These are phyloP conservation scores for Melierax canorus DNA, from an alignment of 2,113 vertebrate species.

Conservation along the genomic window DNA sequence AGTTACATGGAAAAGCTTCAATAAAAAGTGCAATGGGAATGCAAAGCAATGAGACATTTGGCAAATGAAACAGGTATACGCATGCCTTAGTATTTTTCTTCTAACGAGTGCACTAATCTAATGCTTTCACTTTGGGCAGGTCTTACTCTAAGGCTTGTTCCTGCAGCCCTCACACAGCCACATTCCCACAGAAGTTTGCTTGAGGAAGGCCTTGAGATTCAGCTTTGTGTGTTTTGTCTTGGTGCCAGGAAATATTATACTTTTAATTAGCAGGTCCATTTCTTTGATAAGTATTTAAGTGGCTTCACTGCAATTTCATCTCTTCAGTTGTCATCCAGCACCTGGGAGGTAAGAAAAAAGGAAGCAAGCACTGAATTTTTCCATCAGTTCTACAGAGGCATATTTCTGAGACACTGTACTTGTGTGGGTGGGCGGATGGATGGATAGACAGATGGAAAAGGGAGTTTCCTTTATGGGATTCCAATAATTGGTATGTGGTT, in stretches of 20 bases:
- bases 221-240: conserved; percentile 2
- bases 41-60: neutral
- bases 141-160: neutral
- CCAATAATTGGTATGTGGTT: conserved; percentile 70
- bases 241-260: conserved; percentile 25
- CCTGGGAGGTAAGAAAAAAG: conserved; percentile 23
- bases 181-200: neutral
- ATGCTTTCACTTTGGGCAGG: neutral
- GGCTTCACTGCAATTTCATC: conserved; percentile 27
- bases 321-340: conserved; percentile 33
- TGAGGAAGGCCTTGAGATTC: neutral
- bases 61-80: neutral
- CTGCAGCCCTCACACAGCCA: conserved; percentile 17
- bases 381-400: conserved; percentile 26
- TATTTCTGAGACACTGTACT: conserved; percentile 35
- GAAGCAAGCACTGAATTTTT: conserved; percentile 27
- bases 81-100: neutral
- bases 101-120: neutral
- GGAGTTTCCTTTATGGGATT: conserved; percentile 72
- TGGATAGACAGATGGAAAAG: conserved; percentile 65
- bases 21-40: neutral
- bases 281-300: conserved; percentile 47
- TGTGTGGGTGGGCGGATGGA: conserved; percentile 55
- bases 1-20: neutral
- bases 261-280: conserved; percentile 38